phyloP scores from a whole-genome alignment of 30 jellyfish, hydroid and myxozoan genomes.

The Aurelia sp. region DNA sequence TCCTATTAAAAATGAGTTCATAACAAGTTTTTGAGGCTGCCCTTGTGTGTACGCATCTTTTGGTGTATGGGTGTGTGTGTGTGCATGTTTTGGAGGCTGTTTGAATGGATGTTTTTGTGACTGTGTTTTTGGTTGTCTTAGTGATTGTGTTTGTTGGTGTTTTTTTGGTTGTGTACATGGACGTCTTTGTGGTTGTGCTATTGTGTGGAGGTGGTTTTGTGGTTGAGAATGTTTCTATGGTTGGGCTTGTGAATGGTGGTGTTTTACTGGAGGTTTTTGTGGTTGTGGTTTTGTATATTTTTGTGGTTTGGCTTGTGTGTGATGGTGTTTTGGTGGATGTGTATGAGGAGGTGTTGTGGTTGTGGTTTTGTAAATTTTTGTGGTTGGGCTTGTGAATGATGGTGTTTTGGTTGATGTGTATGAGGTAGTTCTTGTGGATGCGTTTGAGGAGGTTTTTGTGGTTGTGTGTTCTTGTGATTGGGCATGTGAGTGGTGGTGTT shows the following conservation, averaged over 20 bases:
- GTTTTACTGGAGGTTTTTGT: not conserved
- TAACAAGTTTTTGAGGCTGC: conserved; percentile 9
- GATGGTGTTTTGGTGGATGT: not conserved
- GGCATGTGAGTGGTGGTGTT: conserved; percentile 6
- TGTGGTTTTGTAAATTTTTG: not conserved
- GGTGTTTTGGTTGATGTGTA: conserved; percentile 9
- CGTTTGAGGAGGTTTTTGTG: conserved; percentile 25
- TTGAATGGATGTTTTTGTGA: conserved; percentile 21
- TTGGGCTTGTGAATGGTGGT: conserved; percentile 1
- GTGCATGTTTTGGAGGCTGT: conserved; percentile 36
- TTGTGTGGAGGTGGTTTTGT: conserved; percentile 17
- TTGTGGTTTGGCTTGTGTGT: not conserved
- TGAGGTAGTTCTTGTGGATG: conserved; percentile 3
- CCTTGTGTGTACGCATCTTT: conserved; percentile 6
- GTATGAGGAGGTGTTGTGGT: conserved; percentile 2
- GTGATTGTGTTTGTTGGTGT: conserved; percentile 11
- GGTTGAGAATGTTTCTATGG: not conserved
- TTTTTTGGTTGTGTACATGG: conserved; percentile 9
- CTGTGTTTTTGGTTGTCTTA: conserved; percentile 15
- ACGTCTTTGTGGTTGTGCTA: conserved; percentile 35
- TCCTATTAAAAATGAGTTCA: not conserved
- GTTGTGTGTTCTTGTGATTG: not conserved
- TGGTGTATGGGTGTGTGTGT: conserved; percentile 18
- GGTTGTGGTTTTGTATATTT: not conserved
- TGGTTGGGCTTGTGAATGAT: not conserved